Percentiles rank a stretch among this genome's conserved stretches.
Evolutionary conservation across 2,888 invertebrate genomes (phyloP).

Genomic region (Lasioglossum morio): DNA sequence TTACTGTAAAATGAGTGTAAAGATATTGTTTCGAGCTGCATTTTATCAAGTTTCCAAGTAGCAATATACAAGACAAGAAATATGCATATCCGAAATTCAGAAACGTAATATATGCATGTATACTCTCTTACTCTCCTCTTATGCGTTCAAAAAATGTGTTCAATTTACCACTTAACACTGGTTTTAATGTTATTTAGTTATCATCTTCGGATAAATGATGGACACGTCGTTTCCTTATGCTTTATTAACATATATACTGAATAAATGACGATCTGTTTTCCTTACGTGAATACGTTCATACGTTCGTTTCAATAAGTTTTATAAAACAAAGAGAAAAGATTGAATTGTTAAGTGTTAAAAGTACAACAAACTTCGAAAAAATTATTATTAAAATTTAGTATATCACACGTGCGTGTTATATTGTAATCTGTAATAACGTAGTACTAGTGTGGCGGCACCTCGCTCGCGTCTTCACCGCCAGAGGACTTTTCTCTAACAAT

Average conservation of each 20-base stretch:
- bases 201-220: slow-evolving; percentile 10
- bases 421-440: slow-evolving; percentile 43
- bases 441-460: slow-evolving; percentile 19
- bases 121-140: slow-evolving; percentile 21
- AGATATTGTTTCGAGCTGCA: slow-evolving; percentile 47
- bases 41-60: slow-evolving; percentile 64
- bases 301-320: slow-evolving; percentile 10
- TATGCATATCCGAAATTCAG: slow-evolving; percentile 56
- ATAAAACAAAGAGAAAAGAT: slow-evolving; percentile 15
- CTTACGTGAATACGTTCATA: neutral
- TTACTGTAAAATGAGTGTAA: slow-evolving; percentile 53
- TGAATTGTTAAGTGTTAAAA: slow-evolving; percentile 39
- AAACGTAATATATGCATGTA: slow-evolving; percentile 38
- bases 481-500: neutral
- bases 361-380: slow-evolving; percentile 12
- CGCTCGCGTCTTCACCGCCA: neutral
- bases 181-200: neutral
- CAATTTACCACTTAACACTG: slow-evolving; percentile 6
- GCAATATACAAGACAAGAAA: slow-evolving; percentile 62
- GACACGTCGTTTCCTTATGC: neutral
- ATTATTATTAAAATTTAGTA: slow-evolving; percentile 15
- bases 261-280: slow-evolving; percentile 2
- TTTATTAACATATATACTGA: slow-evolving; percentile 1
- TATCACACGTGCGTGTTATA: slow-evolving; percentile 13
- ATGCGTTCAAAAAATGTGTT: slow-evolving; percentile 25